phyloP scores from a whole-genome alignment of 2,113 vertebrate species.

The Dicrurus megarhynchus region DNA sequence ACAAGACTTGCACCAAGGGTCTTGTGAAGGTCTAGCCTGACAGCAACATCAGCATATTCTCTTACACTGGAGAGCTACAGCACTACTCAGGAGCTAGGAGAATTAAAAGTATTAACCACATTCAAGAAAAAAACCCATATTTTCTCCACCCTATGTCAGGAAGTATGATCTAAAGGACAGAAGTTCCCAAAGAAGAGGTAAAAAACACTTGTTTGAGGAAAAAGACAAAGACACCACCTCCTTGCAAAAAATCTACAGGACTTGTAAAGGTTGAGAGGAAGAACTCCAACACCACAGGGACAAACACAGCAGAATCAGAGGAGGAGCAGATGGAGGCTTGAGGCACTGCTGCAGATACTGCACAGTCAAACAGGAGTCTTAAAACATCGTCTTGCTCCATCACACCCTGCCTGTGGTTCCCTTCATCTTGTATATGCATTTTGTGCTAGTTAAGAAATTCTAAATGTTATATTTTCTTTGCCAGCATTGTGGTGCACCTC shows the following conservation, averaged over 20 bases:
- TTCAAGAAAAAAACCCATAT: not conserved
- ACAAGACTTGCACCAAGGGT: not conserved
- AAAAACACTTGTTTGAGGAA: not conserved
- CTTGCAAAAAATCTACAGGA: not conserved
- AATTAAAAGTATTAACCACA: not conserved
- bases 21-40: not conserved
- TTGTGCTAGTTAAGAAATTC: not conserved
- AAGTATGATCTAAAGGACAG: not conserved
- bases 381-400: not conserved
- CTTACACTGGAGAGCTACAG: not conserved
- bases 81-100: not conserved
- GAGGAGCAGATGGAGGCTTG: not conserved
- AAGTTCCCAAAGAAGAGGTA: not conserved
- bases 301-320: not conserved
- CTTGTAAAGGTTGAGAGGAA: not conserved
- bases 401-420: rapidly evolving
- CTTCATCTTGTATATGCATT: not conserved
- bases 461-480: not conserved
- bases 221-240: not conserved
- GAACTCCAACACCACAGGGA: not conserved
- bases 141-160: not conserved
- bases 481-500: not conserved
- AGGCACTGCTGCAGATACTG: not conserved
- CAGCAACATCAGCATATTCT: not conserved
- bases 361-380: not conserved